Evolutionary conservation across 2,888 invertebrate species (phyloP).

Genomic region (Choreutis nemorana): DNA sequence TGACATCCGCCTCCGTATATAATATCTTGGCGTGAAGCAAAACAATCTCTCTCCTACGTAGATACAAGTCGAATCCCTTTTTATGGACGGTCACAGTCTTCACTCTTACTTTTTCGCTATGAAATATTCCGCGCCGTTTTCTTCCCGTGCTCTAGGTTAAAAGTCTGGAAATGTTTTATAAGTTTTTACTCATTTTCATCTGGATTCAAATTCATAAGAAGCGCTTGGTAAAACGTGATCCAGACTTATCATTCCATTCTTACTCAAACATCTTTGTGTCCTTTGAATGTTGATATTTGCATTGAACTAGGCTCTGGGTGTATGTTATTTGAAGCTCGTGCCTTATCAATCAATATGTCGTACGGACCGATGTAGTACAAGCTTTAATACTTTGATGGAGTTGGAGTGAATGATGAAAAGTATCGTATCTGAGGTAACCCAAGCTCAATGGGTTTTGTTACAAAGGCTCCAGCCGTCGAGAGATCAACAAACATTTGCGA

Average conservation of each 20-base stretch:
- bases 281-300: too few relatives aligned
- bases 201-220: conserved; percentile 7
- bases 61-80: conserved; percentile 50
- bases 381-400: conserved; percentile 27
- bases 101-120: conserved; percentile 29
- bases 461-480: conserved; percentile 52
- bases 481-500: conserved; percentile 50
- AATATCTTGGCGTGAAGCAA: conserved; percentile 39
- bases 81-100: conserved; percentile 40
- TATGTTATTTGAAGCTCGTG: too few relatives aligned
- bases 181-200: conserved; percentile 10
- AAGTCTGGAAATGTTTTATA: conserved; percentile 22
- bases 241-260: too few relatives aligned
- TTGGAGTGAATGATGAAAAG: conserved; percentile 41
- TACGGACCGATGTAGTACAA: conserved; percentile 16
- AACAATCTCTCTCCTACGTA: conserved; percentile 45
- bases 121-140: conserved; percentile 32
- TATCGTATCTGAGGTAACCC: conserved; percentile 36
- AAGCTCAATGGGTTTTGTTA: conserved; percentile 39
- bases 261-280: too few relatives aligned
- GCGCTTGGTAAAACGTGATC: too few relatives aligned
- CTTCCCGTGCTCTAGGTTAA: conserved; percentile 24
- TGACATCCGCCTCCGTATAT: conserved; percentile 40
- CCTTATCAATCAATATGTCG: too few relatives aligned
- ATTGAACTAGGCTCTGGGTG: too few relatives aligned